A percentile compares a stretch with the other conserved stretches of the same genome.
These are phyloP conservation scores for Heterotis niloticus DNA, from an alignment of 2,113 vertebrate species.

Conservation along the genomic window DNA sequence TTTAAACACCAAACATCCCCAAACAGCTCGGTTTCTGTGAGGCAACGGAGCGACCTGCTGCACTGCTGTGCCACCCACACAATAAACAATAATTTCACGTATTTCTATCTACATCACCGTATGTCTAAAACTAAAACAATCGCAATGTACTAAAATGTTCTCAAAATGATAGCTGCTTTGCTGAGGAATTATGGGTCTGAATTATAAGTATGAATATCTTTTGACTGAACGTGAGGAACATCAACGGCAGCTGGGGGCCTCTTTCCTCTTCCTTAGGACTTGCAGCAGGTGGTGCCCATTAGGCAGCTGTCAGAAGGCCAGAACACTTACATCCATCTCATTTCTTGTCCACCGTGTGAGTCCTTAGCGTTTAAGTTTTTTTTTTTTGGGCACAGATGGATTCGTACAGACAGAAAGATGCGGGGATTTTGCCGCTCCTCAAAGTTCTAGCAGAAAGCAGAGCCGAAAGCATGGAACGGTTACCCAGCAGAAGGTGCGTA, in stretches of 20 bases:
- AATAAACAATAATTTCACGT: constrained; percentile 65
- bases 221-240: constrained; percentile 76
- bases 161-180: constrained; percentile 25
- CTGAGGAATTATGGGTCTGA: neutral
- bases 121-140: constrained; percentile 23
- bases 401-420: neutral
- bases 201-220: constrained; percentile 62
- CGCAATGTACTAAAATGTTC: constrained; percentile 1
- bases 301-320: constrained; percentile 54
- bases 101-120: constrained; percentile 68
- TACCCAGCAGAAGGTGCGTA: neutral
- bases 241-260: constrained; percentile 60
- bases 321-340: constrained; percentile 41
- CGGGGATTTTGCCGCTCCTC: neutral
- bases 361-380: neutral
- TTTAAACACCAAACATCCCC: too few relatives aligned
- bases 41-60: too few relatives aligned
- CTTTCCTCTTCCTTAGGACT: constrained; percentile 57
- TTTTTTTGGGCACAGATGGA: neutral
- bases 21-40: too few relatives aligned
- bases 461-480: neutral
- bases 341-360: constrained; percentile 9
- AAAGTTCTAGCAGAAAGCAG: neutral
- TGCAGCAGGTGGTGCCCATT: constrained; percentile 61
- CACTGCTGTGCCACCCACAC: too few relatives aligned